Evolutionary conservation across 1,140 invertebrate genomes (phyloP).

Genomic region (Sycophila sp.): DNA sequence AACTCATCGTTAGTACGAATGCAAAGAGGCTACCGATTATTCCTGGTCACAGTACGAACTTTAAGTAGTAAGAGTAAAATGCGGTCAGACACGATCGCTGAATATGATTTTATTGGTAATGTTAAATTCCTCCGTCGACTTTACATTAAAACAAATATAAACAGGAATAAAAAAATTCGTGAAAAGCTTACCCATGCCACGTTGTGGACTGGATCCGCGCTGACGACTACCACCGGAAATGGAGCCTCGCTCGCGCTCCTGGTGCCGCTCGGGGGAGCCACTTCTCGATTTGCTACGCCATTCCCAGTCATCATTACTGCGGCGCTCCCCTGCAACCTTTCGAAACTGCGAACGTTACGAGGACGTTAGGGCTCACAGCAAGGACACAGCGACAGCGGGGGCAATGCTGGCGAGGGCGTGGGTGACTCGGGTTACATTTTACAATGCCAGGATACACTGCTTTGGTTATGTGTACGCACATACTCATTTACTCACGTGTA

Average conservation of each 20-base stretch:
- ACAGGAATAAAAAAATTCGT: background rate
- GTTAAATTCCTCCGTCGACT: too few species aligned
- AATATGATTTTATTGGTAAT: too few species aligned
- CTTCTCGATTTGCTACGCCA: slow-evolving; percentile 65
- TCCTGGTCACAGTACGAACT: too few species aligned
- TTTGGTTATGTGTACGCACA: too few species aligned
- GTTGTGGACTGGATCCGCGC: slow-evolving; percentile 55
- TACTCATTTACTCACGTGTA: too few species aligned
- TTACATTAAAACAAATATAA: too few species aligned
- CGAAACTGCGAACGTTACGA: slow-evolving; percentile 66
- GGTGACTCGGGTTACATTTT: slow-evolving; percentile 39
- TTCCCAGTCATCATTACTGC: slow-evolving; percentile 62
- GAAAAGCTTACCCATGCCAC: slow-evolving; percentile 27
- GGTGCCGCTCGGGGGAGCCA: slow-evolving; percentile 59
- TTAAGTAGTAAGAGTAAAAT: too few species aligned
- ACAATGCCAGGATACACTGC: too few species aligned
- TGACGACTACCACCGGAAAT: slow-evolving; percentile 16
- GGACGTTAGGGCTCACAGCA: slow-evolving; percentile 57
- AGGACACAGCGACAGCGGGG: slow-evolving; percentile 56
- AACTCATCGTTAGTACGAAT: too few species aligned
- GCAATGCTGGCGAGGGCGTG: slow-evolving; percentile 11
- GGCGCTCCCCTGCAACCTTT: slow-evolving; percentile 68
- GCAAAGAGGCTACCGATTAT: too few species aligned
- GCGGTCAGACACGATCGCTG: too few species aligned
- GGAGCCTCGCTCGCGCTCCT: slow-evolving; percentile 30